phyloP scores from a whole-genome alignment of 2,113 vertebrate species.

The Andinoacara biseriatus region DNA sequence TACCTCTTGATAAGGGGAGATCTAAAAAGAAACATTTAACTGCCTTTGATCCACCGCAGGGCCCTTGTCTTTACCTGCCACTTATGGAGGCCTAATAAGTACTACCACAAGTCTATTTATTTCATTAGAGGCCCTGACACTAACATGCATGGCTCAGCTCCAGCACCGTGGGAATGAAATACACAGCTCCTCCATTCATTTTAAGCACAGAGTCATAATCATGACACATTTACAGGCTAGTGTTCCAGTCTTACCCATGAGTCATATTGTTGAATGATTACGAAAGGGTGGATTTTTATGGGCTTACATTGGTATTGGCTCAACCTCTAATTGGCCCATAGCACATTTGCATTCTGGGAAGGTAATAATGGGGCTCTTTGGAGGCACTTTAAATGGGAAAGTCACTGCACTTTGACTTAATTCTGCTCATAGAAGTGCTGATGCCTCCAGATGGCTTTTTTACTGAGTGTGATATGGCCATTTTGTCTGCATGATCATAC shows the following conservation, averaged over 20 bases:
- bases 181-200: conserved; percentile 58
- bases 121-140: conserved; percentile 69
- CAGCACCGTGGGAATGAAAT: conserved; percentile 64
- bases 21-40: conserved; percentile 71
- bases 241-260: conserved; percentile 68
- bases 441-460: conserved; percentile 77
- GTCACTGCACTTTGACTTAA: conserved; percentile 76
- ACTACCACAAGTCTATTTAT: conserved; percentile 74
- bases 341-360: conserved; percentile 77
- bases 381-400: conserved; percentile 74
- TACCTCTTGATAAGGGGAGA: conserved; percentile 71
- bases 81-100: conserved; percentile 69
- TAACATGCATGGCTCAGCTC: conserved; percentile 66
- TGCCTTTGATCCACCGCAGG: conserved; percentile 67
- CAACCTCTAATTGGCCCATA: conserved; percentile 75
- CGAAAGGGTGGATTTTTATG: conserved; percentile 73
- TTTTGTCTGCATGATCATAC: conserved; percentile 65
- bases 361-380: conserved; percentile 75
- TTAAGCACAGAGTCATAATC: conserved; percentile 66
- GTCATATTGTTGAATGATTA: conserved; percentile 75
- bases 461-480: conserved; percentile 67
- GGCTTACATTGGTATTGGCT: conserved; percentile 72
- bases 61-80: conserved; percentile 72
- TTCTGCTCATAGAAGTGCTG: conserved; percentile 73
- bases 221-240: conserved; percentile 69